phyloP scores from a whole-genome alignment of 2,113 vertebrate genomes.

The Protobothrops mucrosquamatus region DNA sequence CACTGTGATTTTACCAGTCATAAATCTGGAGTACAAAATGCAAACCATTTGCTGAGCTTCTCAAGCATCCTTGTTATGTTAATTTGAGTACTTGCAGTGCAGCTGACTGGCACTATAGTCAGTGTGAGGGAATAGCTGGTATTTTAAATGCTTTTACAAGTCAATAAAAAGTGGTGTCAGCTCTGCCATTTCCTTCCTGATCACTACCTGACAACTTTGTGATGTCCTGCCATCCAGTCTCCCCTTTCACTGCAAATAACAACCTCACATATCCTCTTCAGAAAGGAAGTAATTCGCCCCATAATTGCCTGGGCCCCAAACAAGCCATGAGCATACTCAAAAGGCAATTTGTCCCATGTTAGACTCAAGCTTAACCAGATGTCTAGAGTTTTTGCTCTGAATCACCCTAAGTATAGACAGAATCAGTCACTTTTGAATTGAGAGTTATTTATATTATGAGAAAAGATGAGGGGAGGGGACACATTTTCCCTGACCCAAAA shows the following conservation, averaged over 20 bases:
- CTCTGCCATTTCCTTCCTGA: slow-evolving; percentile 55
- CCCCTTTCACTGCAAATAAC: slow-evolving; percentile 56
- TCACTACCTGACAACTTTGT: slow-evolving; percentile 60
- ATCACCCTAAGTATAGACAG: slow-evolving; percentile 73
- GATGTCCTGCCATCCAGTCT: slow-evolving; percentile 54
- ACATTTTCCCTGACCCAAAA: slow-evolving; percentile 28
- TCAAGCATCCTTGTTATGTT: slow-evolving; percentile 21
- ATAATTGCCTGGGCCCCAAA: slow-evolving; percentile 90
- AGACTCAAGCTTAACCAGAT: slow-evolving; percentile 82
- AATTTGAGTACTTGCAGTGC: slow-evolving; percentile 18
- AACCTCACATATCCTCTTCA: slow-evolving; percentile 70
- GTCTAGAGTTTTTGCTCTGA: slow-evolving; percentile 82
- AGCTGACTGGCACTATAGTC: slow-evolving; percentile 29
- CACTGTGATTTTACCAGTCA: neutral
- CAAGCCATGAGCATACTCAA: slow-evolving; percentile 80
- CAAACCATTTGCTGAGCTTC: slow-evolving; percentile 5
- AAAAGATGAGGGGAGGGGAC: neutral
- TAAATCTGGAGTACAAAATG: neutral
- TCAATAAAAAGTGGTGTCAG: slow-evolving; percentile 62
- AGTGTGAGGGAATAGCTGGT: slow-evolving; percentile 46
- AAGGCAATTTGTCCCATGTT: slow-evolving; percentile 74
- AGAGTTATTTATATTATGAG: slow-evolving; percentile 62
- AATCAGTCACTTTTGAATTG: slow-evolving; percentile 62
- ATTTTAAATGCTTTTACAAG: slow-evolving; percentile 72
- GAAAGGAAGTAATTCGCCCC: slow-evolving; percentile 87